These are phyloP conservation scores for Erynnis tages DNA, from an alignment of 2,888 invertebrate genomes.

Conservation along the genomic window DNA sequence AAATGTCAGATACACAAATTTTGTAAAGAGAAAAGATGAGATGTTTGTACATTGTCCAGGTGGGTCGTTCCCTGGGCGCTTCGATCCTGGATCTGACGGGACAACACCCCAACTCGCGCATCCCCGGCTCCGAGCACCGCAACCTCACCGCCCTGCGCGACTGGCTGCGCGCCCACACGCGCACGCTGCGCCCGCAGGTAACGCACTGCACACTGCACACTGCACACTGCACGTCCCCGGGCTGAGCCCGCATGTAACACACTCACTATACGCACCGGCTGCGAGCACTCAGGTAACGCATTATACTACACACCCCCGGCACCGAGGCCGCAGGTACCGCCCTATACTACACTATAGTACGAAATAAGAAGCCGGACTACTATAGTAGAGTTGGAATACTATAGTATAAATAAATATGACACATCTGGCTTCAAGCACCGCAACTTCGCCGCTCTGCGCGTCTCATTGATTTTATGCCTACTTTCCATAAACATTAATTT, in stretches of 20 bases:
- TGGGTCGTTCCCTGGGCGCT: slow-evolving; percentile 90
- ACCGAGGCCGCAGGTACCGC: too few species aligned
- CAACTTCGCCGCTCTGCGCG: slow-evolving; percentile 84
- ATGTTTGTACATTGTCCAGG: slow-evolving; percentile 76
- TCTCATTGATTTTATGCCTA: too few species aligned
- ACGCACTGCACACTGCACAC: slow-evolving; percentile 18
- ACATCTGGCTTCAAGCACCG: slow-evolving; percentile 91
- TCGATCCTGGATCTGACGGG: slow-evolving; percentile 92
- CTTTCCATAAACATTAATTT: too few species aligned
- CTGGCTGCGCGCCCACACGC: slow-evolving; percentile 79
- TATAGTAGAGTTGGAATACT: too few species aligned
- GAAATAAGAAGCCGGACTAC: too few species aligned
- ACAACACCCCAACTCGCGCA: slow-evolving; percentile 90
- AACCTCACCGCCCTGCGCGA: slow-evolving; percentile 85
- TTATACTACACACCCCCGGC: too few species aligned
- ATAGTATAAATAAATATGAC: too few species aligned
- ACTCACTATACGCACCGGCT: neutral
- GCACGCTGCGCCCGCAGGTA: slow-evolving; percentile 69
- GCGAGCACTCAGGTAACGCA: too few species aligned
- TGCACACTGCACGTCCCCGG: neutral
- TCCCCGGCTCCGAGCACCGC: slow-evolving; percentile 91
- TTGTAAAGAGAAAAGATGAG: too few species aligned
- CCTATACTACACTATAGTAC: too few species aligned
- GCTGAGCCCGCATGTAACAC: slow-evolving; percentile 63
- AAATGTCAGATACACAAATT: too few species aligned